phyloP scores from a whole-genome alignment of 2,888 invertebrate species.

The Brachypterus glaber region DNA sequence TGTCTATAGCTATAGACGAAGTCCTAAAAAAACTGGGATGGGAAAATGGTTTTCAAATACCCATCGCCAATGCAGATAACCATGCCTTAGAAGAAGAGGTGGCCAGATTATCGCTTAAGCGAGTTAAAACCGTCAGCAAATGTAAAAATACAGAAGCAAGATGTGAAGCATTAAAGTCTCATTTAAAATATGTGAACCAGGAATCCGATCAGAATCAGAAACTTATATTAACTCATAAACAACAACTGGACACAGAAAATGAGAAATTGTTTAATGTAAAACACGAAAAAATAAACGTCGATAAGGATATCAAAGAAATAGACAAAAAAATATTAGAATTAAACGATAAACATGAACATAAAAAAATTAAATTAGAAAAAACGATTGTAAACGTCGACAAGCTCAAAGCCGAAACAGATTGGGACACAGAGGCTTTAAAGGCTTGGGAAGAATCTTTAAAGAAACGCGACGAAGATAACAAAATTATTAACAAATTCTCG shows the following conservation, averaged over 20 bases:
- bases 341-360: constrained; percentile 41
- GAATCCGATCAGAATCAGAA: constrained; percentile 53
- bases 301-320: constrained; percentile 44
- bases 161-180: constrained; percentile 37
- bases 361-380: constrained; percentile 45
- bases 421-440: constrained; percentile 56
- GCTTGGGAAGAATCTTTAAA: constrained; percentile 65
- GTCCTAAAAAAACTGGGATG: constrained; percentile 62
- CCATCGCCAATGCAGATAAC: constrained; percentile 70
- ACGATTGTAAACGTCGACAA: constrained; percentile 53
- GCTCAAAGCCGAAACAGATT: constrained; percentile 56
- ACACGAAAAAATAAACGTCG: constrained; percentile 42
- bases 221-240: constrained; percentile 56
- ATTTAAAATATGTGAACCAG: constrained; percentile 44
- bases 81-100: constrained; percentile 47
- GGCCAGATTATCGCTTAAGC: constrained; percentile 41
- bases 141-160: constrained; percentile 40
- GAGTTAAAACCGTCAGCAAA: constrained; percentile 40
- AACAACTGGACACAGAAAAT: constrained; percentile 59
- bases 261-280: constrained; percentile 37
- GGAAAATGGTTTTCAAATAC: constrained; percentile 68
- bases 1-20: too few species aligned
- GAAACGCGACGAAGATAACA: constrained; percentile 57
- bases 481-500: constrained; percentile 61
- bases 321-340: constrained; percentile 41